Evolutionary conservation across 1,140 invertebrate genomes (phyloP), one percentile per base, ranked within the genome.

Genomic region (Trichonephila inaurata): DNA sequence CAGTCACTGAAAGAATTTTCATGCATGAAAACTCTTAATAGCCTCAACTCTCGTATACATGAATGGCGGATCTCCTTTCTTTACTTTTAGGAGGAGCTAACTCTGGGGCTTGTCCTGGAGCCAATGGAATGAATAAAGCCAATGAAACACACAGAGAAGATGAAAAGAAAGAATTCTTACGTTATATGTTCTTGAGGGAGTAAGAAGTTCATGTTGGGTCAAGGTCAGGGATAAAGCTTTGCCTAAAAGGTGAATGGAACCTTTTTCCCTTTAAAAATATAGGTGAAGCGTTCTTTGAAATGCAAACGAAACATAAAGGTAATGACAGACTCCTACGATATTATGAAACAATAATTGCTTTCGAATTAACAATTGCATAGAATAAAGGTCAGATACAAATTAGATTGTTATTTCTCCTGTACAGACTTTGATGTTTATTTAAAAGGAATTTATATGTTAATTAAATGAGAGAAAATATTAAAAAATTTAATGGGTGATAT

Each of bases 141-240:
- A 16, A 24, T 14, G 28, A 72, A 72, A 51, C 51, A 51, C 7
- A 51, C 33, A 40, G 33, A 40, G 33, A 10, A 12, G 10, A 51
- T 51, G 21, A 64, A 18, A 18, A 18, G 16, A 62, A 62, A 64
- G 16, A 64, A 64, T 18, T 21, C 4, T 16, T 21, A 64, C 14
- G 18, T 18, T 64, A 64, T 33, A 24, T 77, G 72, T 77, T n/a
- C 28, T 77, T 14, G 16, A 64, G 62, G 62, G 62, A 64, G 24
- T 16, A n/a, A 24, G 19, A 64, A 64, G 62, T 14, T 58, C 82
- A 58, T 18, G 33, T 40, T 2, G 40, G 85, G 60, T 87, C 85
- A 87, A 87, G 85, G 85, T 87, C 12, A 87, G 85, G 85, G 85
- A 40, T 33, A 60, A 6, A 12, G 60, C 7, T 61, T 21, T 12